Conservation (phyloP, 2,797 vertebrate genomes). For the Oceanodroma leucorhoa region DNA sequence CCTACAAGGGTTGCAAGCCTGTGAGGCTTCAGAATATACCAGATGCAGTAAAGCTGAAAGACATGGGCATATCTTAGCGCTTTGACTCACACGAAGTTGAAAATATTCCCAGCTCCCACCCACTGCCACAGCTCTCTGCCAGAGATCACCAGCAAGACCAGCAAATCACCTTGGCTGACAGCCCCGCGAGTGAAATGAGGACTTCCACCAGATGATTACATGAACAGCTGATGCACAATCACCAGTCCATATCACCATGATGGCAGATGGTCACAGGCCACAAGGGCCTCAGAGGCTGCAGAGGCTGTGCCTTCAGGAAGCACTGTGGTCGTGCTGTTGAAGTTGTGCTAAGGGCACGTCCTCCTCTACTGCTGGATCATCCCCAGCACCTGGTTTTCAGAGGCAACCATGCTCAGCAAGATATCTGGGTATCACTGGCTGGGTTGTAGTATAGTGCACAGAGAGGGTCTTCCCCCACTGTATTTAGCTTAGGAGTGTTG, state of each 20-base stretch:
- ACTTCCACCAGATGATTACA: not conserved
- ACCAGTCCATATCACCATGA: not conserved
- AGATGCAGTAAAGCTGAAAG: not conserved
- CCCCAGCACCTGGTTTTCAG: not conserved
- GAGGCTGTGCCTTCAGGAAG: not conserved
- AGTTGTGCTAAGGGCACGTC: not conserved
- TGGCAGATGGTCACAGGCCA: not conserved
- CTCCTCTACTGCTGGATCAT: not conserved
- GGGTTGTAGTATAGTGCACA: not conserved
- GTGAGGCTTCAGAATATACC: not conserved
- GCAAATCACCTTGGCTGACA: not conserved
- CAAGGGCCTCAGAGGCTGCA: not conserved
- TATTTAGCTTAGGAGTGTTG: not conserved
- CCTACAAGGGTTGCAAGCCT: not conserved
- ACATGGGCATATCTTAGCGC: not conserved
- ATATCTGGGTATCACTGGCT: not conserved
- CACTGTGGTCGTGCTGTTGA: not conserved
- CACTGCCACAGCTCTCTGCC: not conserved
- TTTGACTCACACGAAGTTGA: not conserved
- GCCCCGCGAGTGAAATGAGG: not conserved
- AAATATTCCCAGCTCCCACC: fast-evolving
- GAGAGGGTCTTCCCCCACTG: not conserved
- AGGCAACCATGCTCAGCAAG: not conserved
- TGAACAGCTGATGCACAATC: not conserved
- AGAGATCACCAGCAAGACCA: not conserved